phyloP scores from a whole-genome alignment of 2,888 invertebrate species.

The Drosophila anceps region DNA sequence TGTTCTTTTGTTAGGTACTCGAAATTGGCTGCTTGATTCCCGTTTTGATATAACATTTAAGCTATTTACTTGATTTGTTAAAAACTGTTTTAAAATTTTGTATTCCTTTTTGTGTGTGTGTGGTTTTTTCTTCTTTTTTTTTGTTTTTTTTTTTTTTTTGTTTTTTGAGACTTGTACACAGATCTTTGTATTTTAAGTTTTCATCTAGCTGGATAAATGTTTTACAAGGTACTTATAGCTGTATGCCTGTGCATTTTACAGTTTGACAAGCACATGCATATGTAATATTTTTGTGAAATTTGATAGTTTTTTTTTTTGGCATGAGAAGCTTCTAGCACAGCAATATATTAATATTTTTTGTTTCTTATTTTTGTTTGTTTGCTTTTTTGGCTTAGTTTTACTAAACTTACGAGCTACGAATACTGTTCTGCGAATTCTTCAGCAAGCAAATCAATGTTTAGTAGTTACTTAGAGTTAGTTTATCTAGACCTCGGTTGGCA shows the following conservation, averaged over 20 bases:
- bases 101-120: background rate
- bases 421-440: constrained; percentile 81
- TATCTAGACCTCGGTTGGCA: constrained; percentile 83
- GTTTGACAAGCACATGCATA: constrained; percentile 42
- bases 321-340: constrained; percentile 79
- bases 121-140: too few species aligned
- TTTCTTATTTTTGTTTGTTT: constrained; percentile 21
- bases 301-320: constrained; percentile 57
- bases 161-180: constrained; percentile 47
- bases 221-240: constrained; percentile 46
- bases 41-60: constrained; percentile 50
- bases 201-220: constrained; percentile 41
- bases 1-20: constrained; percentile 66
- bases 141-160: constrained; percentile 17
- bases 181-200: constrained; percentile 20
- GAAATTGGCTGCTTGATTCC: constrained; percentile 79
- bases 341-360: constrained; percentile 34
- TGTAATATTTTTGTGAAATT: constrained; percentile 9
- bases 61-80: constrained; percentile 32
- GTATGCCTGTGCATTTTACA: constrained; percentile 33
- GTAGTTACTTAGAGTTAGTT: constrained; percentile 26
- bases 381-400: constrained; percentile 51
- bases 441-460: constrained; percentile 67
- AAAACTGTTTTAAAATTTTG: constrained; percentile 49
- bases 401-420: constrained; percentile 69